Base-by-base conservation (phyloP, 2,113 vertebrate genomes). In the Equus przewalskii region DNA sequence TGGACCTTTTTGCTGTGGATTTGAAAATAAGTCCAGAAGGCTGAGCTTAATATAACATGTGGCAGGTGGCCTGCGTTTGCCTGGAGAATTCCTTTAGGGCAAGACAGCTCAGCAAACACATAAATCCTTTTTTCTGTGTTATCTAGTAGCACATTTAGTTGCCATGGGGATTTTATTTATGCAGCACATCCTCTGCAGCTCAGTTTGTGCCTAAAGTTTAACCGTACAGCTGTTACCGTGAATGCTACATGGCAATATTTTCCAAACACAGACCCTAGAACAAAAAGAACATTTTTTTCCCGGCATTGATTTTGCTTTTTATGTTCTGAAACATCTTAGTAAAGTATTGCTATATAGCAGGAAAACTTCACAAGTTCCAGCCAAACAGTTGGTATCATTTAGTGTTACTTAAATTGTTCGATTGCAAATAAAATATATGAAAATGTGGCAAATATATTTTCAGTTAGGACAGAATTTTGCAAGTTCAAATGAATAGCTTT, bases 141-240 rank as follows among this genome's bases (percentile, higher is more conserved):
- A 99, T 99, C 99, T 99, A 98, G 99, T 99, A 99, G 98, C 98
- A 98, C 98, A 99, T 99, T 99, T 99, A 99, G 99, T 99, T 99
- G 99, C 99, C 99, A 99, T 99, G 99, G 99, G 99, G 99, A 99
- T 99, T 99, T 99, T 99, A 99, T 99, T 99, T 99, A 99, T 99
- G 99, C 99, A 99, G 98, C 98, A 98, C 98, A 99, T 99, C 98
- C 98, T 99, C 98, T 97, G 97, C 98, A 99, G 98, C 99, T 99
- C 98, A 99, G 99, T 99, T 99, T 99, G 98, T 99, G 99, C 99
- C 99, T 98, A 98, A 99, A 99, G 99, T 99, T 99, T 98, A 99
- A 98, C 98, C 96, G 92, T 99, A 99, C 98, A 99, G 98, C 98
- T 99, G 98, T 99, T 99, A 98, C 98, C 83, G 46, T 98, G 98